Percentiles rank a stretch among this genome's conserved stretches.
Conservation (phyloP, 2,113 vertebrate genomes). For the Anguilla rostrata region DNA sequence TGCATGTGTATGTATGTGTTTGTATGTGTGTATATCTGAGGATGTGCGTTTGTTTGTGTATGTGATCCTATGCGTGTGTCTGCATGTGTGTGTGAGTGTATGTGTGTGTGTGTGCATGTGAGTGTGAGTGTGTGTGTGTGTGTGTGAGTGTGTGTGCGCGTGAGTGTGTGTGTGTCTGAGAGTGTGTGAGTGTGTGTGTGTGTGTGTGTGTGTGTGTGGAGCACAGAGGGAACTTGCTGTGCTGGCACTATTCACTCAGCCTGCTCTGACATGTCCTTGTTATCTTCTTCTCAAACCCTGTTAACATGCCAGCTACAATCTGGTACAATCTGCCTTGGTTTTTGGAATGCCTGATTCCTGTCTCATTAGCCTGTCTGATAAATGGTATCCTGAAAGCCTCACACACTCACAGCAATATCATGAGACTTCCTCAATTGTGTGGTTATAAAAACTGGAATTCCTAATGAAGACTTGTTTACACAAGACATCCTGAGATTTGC, state of each 20-base stretch:
- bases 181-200: neutral
- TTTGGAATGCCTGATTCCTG: constrained; percentile 25
- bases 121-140: neutral
- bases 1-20: too few species aligned
- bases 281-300: constrained; percentile 8
- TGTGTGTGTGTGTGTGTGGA: neutral
- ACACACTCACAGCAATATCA: neutral
- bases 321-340: neutral
- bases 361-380: constrained; percentile 30
- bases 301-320: constrained; percentile 18
- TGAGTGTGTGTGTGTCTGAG: neutral
- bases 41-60: too few species aligned
- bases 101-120: neutral
- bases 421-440: neutral
- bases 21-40: too few species aligned
- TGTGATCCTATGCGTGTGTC: too few species aligned
- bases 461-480: neutral
- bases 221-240: neutral
- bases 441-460: neutral
- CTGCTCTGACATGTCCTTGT: neutral
- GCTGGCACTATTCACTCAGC: neutral
- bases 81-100: neutral
- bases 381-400: neutral
- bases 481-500: too few species aligned
- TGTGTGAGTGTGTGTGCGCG: neutral